These are phyloP conservation scores for Rhinoderma darwinii DNA, from an alignment of 2,113 vertebrate genomes.

Conservation along the genomic window DNA sequence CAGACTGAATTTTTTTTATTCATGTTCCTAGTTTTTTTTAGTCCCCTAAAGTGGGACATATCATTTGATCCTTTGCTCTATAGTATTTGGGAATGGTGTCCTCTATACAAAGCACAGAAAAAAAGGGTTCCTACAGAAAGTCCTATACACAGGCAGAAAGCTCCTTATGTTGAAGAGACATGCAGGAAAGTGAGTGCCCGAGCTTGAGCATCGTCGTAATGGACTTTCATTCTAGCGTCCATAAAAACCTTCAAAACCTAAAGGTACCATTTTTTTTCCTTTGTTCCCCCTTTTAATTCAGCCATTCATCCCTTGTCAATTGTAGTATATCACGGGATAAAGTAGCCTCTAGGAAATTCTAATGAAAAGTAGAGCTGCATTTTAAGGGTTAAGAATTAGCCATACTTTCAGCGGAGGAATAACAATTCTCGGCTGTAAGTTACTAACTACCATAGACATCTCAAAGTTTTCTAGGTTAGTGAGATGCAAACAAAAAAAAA, in stretches of 20 bases:
- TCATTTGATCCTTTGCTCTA: no score
- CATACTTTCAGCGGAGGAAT: not conserved
- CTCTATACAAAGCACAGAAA: not conserved
- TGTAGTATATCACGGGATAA: not conserved
- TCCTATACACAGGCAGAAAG: no score
- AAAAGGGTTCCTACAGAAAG: no score
- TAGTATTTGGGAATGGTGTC: not conserved
- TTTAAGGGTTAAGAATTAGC: not conserved
- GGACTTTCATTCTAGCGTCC: no score
- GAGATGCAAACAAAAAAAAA: constrained; percentile 31
- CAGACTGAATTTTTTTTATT: not conserved
- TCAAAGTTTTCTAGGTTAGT: constrained; percentile 46
- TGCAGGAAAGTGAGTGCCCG: no score
- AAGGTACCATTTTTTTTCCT: no score
- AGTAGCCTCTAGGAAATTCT: not conserved
- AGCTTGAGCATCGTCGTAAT: no score
- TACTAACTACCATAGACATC: not conserved
- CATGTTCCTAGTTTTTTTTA: not conserved
- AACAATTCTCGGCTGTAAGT: not conserved
- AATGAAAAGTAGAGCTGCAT: not conserved
- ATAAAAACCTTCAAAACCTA: no score
- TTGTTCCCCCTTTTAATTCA: no score
- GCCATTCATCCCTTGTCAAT: not conserved
- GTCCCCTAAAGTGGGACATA: not conserved
- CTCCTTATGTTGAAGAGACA: no score